These are phyloP conservation scores for Hyla sarda DNA, from an alignment of 2,113 vertebrate genomes.

Conservation along the genomic window DNA sequence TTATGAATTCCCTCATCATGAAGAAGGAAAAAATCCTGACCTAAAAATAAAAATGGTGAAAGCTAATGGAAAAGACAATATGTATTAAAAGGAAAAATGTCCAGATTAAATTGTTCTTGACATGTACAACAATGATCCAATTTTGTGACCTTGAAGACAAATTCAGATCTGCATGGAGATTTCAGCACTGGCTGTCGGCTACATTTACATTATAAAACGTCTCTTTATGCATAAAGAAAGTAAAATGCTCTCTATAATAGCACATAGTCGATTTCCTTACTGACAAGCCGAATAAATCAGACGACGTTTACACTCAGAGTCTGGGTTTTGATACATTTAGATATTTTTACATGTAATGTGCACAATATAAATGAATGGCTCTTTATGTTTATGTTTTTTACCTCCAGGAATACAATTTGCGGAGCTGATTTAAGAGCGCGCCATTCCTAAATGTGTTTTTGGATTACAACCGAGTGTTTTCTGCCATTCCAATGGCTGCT, in stretches of 20 bases:
- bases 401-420: conserved; percentile 36
- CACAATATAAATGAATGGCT: conserved; percentile 40
- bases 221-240: conserved; percentile 74
- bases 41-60: conserved; percentile 22
- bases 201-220: conserved; percentile 44
- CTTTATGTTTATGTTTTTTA: conserved; percentile 35
- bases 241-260: conserved; percentile 76
- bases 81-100: conserved; percentile 35
- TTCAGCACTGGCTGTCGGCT: conserved; percentile 17
- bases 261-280: conserved; percentile 73
- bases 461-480: conserved; percentile 5
- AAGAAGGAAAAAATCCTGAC: neutral
- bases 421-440: conserved; percentile 23
- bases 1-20: neutral
- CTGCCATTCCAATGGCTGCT: neutral
- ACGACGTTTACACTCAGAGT: conserved; percentile 63
- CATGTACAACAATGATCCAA: conserved; percentile 39
- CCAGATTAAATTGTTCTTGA: conserved; percentile 35
- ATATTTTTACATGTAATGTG: conserved; percentile 31
- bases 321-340: conserved; percentile 20
- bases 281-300: conserved; percentile 77
- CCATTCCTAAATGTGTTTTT: conserved; percentile 6
- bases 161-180: conserved; percentile 21
- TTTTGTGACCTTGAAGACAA: conserved; percentile 51
- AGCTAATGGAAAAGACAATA: conserved; percentile 39